Evolutionary conservation across 2,888 invertebrate species (phyloP).

Genomic region (Cephus rjabovi): DNA sequence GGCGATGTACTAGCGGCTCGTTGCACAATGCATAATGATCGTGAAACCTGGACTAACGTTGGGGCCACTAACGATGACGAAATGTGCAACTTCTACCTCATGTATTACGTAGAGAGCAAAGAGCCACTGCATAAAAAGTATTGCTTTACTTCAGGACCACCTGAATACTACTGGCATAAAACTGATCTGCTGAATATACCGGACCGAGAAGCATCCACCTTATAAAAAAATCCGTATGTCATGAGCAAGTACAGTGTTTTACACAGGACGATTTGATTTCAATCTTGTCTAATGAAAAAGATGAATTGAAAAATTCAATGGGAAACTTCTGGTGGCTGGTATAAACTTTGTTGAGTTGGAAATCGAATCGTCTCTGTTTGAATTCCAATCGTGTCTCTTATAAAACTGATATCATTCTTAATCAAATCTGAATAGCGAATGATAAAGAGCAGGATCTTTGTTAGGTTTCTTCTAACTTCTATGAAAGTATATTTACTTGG

Average conservation of each 20-base stretch:
- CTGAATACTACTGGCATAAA: conserved; percentile 83
- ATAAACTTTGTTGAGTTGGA: neutral
- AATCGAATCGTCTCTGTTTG: neutral
- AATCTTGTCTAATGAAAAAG: neutral
- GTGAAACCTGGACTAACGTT: conserved; percentile 74
- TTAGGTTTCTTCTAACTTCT: neutral
- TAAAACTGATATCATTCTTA: neutral
- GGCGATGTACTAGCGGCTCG: conserved; percentile 88
- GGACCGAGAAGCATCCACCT: conserved; percentile 74
- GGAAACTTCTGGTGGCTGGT: neutral
- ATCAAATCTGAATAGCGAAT: neutral
- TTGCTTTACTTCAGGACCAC: conserved; percentile 88
- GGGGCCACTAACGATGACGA: conserved; percentile 90
- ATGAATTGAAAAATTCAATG: neutral
- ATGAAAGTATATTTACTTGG: neutral
- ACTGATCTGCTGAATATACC: conserved; percentile 81
- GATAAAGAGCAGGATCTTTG: neutral
- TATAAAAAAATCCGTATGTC: conserved; percentile 55
- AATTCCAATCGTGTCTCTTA: neutral
- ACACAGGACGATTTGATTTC: neutral
- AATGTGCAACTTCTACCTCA: conserved; percentile 96
- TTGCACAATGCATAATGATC: conserved; percentile 89
- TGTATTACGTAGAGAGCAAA: conserved; percentile 89
- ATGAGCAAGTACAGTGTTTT: neutral
- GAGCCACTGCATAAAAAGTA: conserved; percentile 82